These are phyloP conservation scores for Psilopogon haemacephalus DNA, from an alignment of 2,113 vertebrate species.

Conservation along the genomic window DNA sequence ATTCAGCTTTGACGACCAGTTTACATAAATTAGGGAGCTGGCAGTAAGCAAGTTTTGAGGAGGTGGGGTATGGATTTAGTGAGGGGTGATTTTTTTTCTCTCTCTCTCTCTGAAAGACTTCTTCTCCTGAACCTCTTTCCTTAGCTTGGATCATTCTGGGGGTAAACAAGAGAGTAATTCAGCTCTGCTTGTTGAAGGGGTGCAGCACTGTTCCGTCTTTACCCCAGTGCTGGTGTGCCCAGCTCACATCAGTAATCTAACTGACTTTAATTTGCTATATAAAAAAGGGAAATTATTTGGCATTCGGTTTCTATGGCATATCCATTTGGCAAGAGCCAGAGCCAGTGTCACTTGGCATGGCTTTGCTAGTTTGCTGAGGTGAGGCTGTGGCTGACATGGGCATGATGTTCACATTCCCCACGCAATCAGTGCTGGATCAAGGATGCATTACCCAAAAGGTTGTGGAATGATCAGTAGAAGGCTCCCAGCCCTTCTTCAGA, in stretches of 20 bases:
- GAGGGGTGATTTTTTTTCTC: background rate
- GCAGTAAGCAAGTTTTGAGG: conserved; percentile 44
- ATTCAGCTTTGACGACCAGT: conserved; percentile 57
- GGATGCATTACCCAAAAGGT: background rate
- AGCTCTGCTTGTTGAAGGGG: background rate
- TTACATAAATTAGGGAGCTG: conserved; percentile 69
- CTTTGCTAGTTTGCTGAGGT: background rate
- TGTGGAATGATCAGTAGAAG: rapidly evolving
- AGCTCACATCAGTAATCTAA: background rate
- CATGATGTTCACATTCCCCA: rapidly evolving
- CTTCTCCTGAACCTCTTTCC: background rate
- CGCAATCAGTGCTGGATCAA: background rate
- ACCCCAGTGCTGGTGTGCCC: background rate
- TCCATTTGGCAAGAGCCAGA: background rate
- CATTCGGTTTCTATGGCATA: background rate
- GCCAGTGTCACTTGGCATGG: background rate
- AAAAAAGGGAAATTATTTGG: background rate
- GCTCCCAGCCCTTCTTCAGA: background rate
- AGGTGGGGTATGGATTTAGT: background rate
- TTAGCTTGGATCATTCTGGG: background rate
- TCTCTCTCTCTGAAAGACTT: background rate
- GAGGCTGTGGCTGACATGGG: background rate
- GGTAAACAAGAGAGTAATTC: background rate
- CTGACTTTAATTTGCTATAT: background rate
- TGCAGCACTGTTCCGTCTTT: background rate